These are phyloP conservation scores for Dasysyrphus tricinctus DNA, from an alignment of 2,888 invertebrate species.

Conservation along the genomic window DNA sequence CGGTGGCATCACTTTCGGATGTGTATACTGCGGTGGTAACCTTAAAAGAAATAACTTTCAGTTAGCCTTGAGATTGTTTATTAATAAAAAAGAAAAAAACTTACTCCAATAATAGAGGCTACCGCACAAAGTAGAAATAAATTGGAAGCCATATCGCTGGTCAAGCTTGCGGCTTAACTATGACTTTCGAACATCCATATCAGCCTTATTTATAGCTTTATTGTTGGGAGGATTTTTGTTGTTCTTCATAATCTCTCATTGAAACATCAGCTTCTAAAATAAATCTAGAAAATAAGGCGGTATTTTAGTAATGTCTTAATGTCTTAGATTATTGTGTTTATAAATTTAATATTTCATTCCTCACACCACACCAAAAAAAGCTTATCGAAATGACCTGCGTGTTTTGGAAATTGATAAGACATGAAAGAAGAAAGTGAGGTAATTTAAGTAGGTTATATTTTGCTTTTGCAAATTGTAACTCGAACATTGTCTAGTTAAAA, in stretches of 20 bases:
- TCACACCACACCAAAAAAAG: background rate
- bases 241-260: background rate
- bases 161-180: background rate
- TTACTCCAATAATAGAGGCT: slow-evolving; percentile 39
- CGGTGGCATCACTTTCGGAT: slow-evolving; percentile 78
- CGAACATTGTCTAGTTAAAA: no score
- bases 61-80: background rate
- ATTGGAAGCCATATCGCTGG: slow-evolving; percentile 39
- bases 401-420: slow-evolving; percentile 5
- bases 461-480: no score
- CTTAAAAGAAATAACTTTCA: background rate
- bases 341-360: background rate
- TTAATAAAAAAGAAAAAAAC: background rate
- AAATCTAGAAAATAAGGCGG: background rate
- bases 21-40: slow-evolving; percentile 57
- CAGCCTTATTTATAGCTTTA: slow-evolving; percentile 30
- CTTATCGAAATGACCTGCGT: background rate
- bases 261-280: background rate
- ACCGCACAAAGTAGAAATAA: slow-evolving; percentile 25
- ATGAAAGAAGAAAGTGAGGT: background rate
- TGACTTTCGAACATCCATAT: background rate
- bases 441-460: background rate
- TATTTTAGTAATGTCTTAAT: background rate
- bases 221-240: background rate
- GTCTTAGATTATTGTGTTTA: background rate